A percentile compares a stretch with the other conserved stretches of the same genome.
These are phyloP conservation scores for Romanogobio albipinnatus DNA, from an alignment of 2,113 vertebrate species.

Conservation along the genomic window DNA sequence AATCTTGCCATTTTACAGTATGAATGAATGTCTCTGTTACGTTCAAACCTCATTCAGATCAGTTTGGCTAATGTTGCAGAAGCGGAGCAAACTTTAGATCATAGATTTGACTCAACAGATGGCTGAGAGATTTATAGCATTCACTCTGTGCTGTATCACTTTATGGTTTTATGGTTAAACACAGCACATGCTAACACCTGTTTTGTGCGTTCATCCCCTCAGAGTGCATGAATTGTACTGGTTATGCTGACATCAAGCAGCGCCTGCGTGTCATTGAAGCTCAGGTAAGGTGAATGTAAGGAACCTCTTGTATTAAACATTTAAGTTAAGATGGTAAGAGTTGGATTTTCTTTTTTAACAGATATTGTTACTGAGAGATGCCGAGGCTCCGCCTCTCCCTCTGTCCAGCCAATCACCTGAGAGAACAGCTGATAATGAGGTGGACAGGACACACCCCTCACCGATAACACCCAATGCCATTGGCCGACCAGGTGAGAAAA, in stretches of 20 bases:
- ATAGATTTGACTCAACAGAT: background rate
- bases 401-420: constrained; percentile 76
- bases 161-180: background rate
- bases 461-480: constrained; percentile 73
- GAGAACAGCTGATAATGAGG: constrained; percentile 73
- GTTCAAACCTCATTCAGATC: background rate
- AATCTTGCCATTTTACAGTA: background rate
- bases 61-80: background rate
- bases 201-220: background rate
- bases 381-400: constrained; percentile 35
- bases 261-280: constrained; percentile 79
- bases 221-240: constrained; percentile 88
- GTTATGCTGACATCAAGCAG: constrained; percentile 77
- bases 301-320: background rate
- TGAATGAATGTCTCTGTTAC: constrained; percentile 25
- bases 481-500: constrained; percentile 65
- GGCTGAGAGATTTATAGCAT: constrained; percentile 9
- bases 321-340: background rate
- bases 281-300: constrained; percentile 71
- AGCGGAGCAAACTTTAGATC: background rate
- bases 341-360: constrained; percentile 49
- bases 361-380: constrained; percentile 78
- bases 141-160: background rate
- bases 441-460: constrained; percentile 74
- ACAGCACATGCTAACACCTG: background rate